phyloP scores from a whole-genome alignment of 2,888 invertebrate species.

The Hedychridium roseum region DNA sequence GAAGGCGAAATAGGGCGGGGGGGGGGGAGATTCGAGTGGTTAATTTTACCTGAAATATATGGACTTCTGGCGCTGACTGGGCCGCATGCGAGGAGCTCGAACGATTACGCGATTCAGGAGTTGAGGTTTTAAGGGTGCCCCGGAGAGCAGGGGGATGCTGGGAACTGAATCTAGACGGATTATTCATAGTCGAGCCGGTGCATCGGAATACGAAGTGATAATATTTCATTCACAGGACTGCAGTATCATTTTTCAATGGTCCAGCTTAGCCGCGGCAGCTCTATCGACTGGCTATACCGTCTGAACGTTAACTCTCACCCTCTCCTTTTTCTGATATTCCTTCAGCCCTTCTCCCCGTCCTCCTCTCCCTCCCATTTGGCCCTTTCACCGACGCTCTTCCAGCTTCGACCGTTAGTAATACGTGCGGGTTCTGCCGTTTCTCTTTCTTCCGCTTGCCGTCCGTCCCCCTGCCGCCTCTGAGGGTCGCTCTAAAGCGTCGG shows the following conservation, averaged over 20 bases:
- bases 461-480: not conserved
- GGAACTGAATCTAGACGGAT: slow-evolving; percentile 11
- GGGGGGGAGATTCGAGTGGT: no score
- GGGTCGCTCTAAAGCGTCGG: not conserved
- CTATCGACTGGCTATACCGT: slow-evolving; percentile 46
- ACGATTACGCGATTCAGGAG: not conserved
- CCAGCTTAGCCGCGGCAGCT: slow-evolving; percentile 42
- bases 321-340: no score
- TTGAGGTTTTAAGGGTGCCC: not conserved
- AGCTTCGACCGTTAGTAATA: slow-evolving; percentile 5
- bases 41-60: no score
- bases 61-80: no score
- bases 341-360: slow-evolving; percentile 32
- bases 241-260: slow-evolving; percentile 58
- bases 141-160: slow-evolving; percentile 26
- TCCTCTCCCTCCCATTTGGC: slow-evolving; percentile 11
- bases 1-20: no score
- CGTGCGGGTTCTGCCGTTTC: not conserved
- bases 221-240: slow-evolving; percentile 55
- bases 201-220: slow-evolving; percentile 40
- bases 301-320: slow-evolving; percentile 38
- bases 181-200: not conserved
- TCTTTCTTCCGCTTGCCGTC: not conserved
- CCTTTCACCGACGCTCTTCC: not conserved
- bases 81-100: no score